These are phyloP conservation scores for Oasisia sp. DNA, from an alignment of 2,888 invertebrate genomes.

Conservation along the genomic window DNA sequence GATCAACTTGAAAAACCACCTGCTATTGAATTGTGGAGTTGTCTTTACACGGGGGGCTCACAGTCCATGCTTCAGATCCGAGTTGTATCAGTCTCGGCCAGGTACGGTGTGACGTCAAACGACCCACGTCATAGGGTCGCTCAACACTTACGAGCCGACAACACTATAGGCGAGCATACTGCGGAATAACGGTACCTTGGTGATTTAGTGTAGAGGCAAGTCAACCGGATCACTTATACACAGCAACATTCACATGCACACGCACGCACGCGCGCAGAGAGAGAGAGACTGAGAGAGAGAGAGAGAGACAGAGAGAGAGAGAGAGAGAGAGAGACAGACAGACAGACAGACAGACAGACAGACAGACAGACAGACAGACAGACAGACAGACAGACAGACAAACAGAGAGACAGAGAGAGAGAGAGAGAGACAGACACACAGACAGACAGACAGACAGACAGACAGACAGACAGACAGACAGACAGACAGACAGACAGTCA, in stretches of 20 bases:
- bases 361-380: too few relatives aligned
- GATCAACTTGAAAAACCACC: not conserved
- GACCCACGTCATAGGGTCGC: not conserved
- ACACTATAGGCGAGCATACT: not conserved
- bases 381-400: too few relatives aligned
- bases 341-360: too few relatives aligned
- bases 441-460: too few relatives aligned
- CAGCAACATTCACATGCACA: not conserved
- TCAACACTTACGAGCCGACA: not conserved
- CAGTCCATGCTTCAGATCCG: not conserved
- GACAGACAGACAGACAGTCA: too few relatives aligned
- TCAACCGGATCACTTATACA: not conserved
- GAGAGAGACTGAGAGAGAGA: too few relatives aligned
- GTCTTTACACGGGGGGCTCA: not conserved
- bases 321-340: too few relatives aligned
- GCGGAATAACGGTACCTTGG: not conserved
- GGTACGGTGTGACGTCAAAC: not conserved
- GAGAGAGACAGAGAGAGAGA: too few relatives aligned
- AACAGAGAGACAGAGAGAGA: too few relatives aligned
- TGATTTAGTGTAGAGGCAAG: not conserved
- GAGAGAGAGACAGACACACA: too few relatives aligned
- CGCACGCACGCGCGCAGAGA: not conserved
- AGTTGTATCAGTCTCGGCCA: not conserved
- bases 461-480: too few relatives aligned
- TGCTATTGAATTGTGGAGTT: not conserved